A percentile compares a stretch with the other conserved stretches of the same genome.
Conservation (phyloP, 2,113 vertebrate genomes). For the Proteles cristata region DNA sequence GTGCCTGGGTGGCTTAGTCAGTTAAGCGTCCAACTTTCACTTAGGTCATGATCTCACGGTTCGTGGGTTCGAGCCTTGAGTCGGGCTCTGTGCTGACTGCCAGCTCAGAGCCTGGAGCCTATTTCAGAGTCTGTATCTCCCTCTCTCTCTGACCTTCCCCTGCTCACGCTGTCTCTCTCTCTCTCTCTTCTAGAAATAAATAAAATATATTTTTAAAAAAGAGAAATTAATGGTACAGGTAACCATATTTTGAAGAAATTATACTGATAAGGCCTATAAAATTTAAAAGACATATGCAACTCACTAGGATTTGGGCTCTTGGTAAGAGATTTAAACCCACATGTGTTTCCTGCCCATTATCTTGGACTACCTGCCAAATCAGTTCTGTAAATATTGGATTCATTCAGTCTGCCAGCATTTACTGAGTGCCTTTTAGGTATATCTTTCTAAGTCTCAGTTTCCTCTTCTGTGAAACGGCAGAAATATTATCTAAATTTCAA, state of each 20-base stretch:
- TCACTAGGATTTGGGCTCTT: neutral
- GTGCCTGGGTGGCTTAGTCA: too few relatives aligned
- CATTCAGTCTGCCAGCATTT: neutral
- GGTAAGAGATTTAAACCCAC: neutral
- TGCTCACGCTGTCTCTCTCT: too few relatives aligned
- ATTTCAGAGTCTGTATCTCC: too few relatives aligned
- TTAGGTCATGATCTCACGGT: too few relatives aligned
- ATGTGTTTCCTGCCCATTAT: neutral
- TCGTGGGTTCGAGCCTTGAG: too few relatives aligned
- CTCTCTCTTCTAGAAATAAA: too few relatives aligned
- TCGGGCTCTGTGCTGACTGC: too few relatives aligned
- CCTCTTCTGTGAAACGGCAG: neutral
- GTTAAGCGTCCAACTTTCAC: too few relatives aligned
- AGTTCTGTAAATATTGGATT: neutral
- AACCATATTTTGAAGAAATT: constrained; percentile 42
- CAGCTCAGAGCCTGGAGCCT: too few relatives aligned
- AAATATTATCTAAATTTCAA: neutral
- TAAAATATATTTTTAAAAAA: too few relatives aligned
- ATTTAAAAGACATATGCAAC: neutral
- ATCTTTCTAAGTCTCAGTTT: constrained; percentile 10
- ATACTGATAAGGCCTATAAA: neutral
- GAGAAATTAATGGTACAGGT: neutral
- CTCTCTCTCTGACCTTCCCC: too few relatives aligned
- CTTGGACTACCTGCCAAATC: neutral
- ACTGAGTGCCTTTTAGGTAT: neutral